Evolutionary conservation across 2,888 invertebrate species (phyloP).

Genomic region (Mylabris sibirica): DNA sequence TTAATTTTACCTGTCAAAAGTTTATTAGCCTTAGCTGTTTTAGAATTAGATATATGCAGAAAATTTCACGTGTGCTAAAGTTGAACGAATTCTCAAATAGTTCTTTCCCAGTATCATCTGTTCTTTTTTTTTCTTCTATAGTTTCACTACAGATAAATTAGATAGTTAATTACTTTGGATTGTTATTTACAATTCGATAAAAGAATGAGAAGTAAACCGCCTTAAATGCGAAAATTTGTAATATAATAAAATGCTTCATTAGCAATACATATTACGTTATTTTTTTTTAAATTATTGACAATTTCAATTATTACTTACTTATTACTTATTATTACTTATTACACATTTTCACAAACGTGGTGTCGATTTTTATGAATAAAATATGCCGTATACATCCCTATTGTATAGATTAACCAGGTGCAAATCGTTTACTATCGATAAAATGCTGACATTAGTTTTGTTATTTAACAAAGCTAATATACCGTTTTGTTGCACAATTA

Average conservation of each 20-base stretch:
- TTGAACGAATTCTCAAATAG: background rate
- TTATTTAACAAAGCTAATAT: constrained; percentile 22
- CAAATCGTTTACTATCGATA: background rate
- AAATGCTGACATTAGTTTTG: constrained; percentile 22
- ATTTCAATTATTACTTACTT: constrained; percentile 2
- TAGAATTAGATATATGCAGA: constrained; percentile 11
- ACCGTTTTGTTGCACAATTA: constrained; percentile 24
- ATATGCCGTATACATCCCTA: background rate
- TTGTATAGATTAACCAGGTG: constrained; percentile 8
- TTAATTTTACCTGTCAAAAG: background rate
- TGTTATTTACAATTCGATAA: background rate
- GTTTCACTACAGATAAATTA: background rate
- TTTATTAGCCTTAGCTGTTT: constrained; percentile 11
- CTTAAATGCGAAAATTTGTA: background rate
- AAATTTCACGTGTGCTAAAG: constrained; percentile 13
- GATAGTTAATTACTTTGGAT: background rate
- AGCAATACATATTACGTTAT: background rate
- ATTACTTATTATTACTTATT: too few species aligned
- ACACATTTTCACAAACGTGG: background rate
- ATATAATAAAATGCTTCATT: background rate
- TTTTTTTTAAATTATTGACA: background rate
- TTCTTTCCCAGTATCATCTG: background rate
- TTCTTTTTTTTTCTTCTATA: background rate
- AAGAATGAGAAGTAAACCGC: background rate
- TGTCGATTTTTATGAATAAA: background rate